phyloP scores from a whole-genome alignment of 2,113 vertebrate species.

The Protomyctophum bolini region DNA sequence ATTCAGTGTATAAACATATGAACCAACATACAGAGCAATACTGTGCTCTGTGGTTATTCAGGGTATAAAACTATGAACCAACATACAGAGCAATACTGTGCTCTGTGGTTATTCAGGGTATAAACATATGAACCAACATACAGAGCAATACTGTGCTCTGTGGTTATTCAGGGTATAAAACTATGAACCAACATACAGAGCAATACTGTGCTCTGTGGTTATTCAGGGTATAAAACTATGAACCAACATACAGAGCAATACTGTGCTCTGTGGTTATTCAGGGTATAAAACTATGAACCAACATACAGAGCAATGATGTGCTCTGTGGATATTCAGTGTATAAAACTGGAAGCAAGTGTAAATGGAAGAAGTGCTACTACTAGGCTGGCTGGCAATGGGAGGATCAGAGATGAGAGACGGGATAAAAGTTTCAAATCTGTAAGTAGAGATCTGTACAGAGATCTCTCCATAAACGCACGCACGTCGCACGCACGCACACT shows the following conservation, averaged over 20 bases:
- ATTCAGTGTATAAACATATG: too few relatives aligned
- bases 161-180: too few relatives aligned
- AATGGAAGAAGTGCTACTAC: conserved; percentile 31
- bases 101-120: conserved; percentile 25
- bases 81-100: conserved; percentile 1
- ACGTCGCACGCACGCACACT: conserved; percentile 11
- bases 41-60: too few relatives aligned
- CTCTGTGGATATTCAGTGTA: conserved; percentile 25
- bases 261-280: conserved; percentile 4
- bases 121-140: background rate
- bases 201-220: background rate
- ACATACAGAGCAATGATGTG: conserved; percentile 1
- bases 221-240: conserved; percentile 26
- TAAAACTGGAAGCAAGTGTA: conserved; percentile 53
- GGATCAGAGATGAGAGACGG: conserved; percentile 37
- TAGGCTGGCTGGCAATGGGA: conserved; percentile 47
- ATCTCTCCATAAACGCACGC: conserved; percentile 17
- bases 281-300: conserved; percentile 29
- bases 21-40: too few relatives aligned
- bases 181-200: background rate
- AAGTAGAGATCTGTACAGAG: conserved; percentile 52
- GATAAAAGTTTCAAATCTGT: conserved; percentile 54
- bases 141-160: too few relatives aligned
- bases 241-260: too few relatives aligned
- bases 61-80: too few relatives aligned